Percentiles rank a stretch among this genome's conserved stretches.
Evolutionary conservation across 2,888 invertebrate species (phyloP).

Genomic region (Nephrotoma flavescens): DNA sequence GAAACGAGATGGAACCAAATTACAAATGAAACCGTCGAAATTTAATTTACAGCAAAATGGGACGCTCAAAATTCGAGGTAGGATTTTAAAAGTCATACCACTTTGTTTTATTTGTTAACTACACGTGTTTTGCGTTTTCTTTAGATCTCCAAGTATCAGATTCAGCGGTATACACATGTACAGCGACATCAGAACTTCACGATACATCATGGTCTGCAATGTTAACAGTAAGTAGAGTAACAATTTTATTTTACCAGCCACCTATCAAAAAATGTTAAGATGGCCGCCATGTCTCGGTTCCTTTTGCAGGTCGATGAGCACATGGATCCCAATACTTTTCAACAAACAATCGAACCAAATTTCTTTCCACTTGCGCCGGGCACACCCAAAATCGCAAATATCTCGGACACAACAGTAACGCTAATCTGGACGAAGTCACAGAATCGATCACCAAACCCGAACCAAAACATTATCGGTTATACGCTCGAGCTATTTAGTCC

Average conservation of each 20-base stretch:
- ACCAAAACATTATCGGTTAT: constrained; percentile 34
- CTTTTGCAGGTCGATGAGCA: constrained; percentile 27
- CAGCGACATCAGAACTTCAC: constrained; percentile 68
- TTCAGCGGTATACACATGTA: constrained; percentile 68
- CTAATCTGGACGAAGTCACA: constrained; percentile 46
- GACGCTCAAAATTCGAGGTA: constrained; percentile 61
- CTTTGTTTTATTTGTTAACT: neutral
- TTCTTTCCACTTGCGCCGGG: constrained; percentile 59
- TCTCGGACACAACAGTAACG: constrained; percentile 46
- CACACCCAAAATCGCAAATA: constrained; percentile 50
- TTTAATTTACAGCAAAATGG: constrained; percentile 52
- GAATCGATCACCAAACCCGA: constrained; percentile 31
- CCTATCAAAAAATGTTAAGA: neutral
- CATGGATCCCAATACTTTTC: constrained; percentile 35
- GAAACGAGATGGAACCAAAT: constrained; percentile 54
- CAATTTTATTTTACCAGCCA: neutral
- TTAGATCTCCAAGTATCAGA: constrained; percentile 56
- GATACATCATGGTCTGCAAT: constrained; percentile 73
- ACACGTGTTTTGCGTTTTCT: neutral
- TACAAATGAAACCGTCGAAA: constrained; percentile 38
- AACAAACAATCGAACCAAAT: constrained; percentile 54
- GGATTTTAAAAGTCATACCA: constrained; percentile 17
- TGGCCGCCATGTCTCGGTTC: neutral
- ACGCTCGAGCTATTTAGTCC: constrained; percentile 63
- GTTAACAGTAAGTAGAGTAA: constrained; percentile 36